Percentiles rank a stretch among this genome's conserved stretches.
phyloP scores from a whole-genome alignment of 1,140 invertebrate species.

The Stenopsyche tienmushanensis region DNA sequence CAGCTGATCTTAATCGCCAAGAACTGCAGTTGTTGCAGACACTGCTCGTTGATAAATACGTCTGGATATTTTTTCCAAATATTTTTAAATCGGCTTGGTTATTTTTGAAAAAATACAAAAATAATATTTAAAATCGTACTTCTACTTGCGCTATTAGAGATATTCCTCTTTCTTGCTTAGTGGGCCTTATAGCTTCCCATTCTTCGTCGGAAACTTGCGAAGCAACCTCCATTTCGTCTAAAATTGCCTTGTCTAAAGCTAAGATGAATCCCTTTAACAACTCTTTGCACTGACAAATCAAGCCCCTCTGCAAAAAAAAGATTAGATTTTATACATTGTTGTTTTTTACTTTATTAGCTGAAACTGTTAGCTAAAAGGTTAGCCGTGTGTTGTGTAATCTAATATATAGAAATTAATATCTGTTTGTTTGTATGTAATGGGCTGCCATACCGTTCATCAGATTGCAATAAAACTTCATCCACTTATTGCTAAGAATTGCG shows the following conservation, averaged over 20 bases:
- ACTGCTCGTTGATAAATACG: constrained; percentile 53
- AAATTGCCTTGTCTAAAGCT: constrained; percentile 64
- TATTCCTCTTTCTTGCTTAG: constrained; percentile 63
- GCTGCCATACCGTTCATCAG: no score
- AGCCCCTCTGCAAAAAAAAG: constrained; percentile 54
- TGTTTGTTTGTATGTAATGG: no score
- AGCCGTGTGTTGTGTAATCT: no score
- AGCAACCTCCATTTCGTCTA: constrained; percentile 68
- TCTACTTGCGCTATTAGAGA: constrained; percentile 63
- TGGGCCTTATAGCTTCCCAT: constrained; percentile 73
- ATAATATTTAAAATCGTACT: constrained; percentile 52
- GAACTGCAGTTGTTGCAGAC: constrained; percentile 64
- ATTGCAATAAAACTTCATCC: no score
- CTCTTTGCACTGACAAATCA: constrained; percentile 66
- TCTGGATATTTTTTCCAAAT: no score
- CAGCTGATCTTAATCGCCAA: constrained; percentile 66
- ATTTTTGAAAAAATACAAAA: no score
- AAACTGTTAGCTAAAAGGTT: not conserved
- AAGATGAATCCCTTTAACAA: constrained; percentile 62
- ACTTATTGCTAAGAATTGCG: no score
- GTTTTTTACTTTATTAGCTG: no score
- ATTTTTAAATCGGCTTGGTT: no score
- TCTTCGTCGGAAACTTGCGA: constrained; percentile 76
- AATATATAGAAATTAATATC: no score
- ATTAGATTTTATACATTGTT: constrained; percentile 1